Percentiles rank a stretch among this genome's conserved stretches.
These are phyloP conservation scores for Palloptera scutellata DNA, from an alignment of 2,888 invertebrate species.

Conservation along the genomic window DNA sequence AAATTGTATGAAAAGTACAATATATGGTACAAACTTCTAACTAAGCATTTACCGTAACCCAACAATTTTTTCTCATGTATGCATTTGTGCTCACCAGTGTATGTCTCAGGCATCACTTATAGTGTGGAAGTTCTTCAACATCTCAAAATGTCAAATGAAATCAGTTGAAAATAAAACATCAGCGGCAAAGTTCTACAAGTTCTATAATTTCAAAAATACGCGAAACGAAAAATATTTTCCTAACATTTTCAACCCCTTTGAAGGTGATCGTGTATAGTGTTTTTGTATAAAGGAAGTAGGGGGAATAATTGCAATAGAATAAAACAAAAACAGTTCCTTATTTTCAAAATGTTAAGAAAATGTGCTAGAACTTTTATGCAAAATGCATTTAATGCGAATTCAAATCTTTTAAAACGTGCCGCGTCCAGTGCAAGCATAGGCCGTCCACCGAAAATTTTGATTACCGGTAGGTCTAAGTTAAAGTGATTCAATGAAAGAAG, in stretches of 20 bases:
- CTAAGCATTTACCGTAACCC: too few relatives aligned
- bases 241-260: background rate
- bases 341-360: constrained; percentile 52
- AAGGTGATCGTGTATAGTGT: too few relatives aligned
- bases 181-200: constrained; percentile 13
- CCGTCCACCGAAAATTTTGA: constrained; percentile 60
- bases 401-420: constrained; percentile 32
- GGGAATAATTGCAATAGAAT: constrained; percentile 13
- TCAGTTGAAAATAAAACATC: constrained; percentile 38
- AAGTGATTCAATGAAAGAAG: background rate
- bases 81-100: too few relatives aligned
- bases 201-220: constrained; percentile 19
- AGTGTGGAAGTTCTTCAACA: background rate
- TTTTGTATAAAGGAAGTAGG: constrained; percentile 11
- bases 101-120: too few relatives aligned
- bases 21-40: too few relatives aligned
- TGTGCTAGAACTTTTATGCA: constrained; percentile 47
- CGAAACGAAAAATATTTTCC: background rate
- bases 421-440: constrained; percentile 40
- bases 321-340: background rate
- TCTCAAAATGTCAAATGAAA: constrained; percentile 28
- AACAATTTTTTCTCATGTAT: too few relatives aligned
- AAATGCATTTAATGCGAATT: constrained; percentile 27
- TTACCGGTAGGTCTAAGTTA: constrained; percentile 54
- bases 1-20: too few relatives aligned